Conservation (phyloP, 2,888 invertebrate species). For the Athalia cordata region DNA sequence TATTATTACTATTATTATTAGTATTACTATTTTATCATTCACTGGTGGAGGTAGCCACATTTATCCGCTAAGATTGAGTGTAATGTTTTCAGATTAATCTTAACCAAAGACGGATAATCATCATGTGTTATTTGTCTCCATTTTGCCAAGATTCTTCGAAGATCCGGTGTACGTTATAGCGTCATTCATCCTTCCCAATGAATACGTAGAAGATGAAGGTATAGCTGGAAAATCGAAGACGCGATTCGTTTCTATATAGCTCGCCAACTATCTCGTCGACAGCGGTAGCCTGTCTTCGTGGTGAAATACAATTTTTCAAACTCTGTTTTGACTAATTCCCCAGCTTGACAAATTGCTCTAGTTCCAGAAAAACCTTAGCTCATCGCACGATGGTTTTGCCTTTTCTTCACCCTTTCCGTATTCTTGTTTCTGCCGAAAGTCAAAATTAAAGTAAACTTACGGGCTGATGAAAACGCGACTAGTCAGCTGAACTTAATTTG, state of each 20-base stretch:
- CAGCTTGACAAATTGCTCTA: conserved; percentile 34
- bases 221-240: conserved; percentile 25
- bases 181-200: conserved; percentile 27
- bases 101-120: conserved; percentile 16
- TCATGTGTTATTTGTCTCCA: conserved; percentile 42
- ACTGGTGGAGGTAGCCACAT: too few species aligned
- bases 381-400: not conserved
- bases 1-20: too few species aligned
- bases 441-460: conserved; percentile 34
- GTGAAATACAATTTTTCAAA: conserved; percentile 35
- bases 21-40: too few species aligned
- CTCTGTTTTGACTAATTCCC: conserved; percentile 36
- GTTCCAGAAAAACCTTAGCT: conserved; percentile 19
- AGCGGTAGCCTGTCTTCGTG: conserved; percentile 23
- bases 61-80: too few species aligned
- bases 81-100: conserved; percentile 1
- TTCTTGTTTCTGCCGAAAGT: conserved; percentile 4
- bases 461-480: conserved; percentile 23
- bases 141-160: conserved; percentile 29
- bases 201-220: not conserved
- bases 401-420: conserved; percentile 7
- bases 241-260: conserved; percentile 3
- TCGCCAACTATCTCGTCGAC: conserved; percentile 34
- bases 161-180: not conserved
- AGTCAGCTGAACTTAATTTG: not conserved